Percentiles rank a stretch among this genome's conserved stretches.
Conservation (phyloP, 1,140 invertebrate species). For the Drosophila triauraria region DNA sequence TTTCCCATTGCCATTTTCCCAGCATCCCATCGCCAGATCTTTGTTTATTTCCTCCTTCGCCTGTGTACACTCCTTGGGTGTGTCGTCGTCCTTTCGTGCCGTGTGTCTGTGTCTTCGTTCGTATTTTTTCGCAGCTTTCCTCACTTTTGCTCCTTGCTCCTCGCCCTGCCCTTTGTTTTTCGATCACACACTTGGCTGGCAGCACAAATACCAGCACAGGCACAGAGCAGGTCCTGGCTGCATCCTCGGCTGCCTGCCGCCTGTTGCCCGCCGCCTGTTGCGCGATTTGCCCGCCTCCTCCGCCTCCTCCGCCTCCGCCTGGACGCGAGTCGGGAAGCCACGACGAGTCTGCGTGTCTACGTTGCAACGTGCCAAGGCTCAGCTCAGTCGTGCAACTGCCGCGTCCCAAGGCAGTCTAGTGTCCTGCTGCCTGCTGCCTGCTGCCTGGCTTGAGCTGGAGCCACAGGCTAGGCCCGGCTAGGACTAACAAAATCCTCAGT, state of each 20-base stretch:
- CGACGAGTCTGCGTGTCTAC: constrained; percentile 76
- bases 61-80: constrained; percentile 27
- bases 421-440: constrained; percentile 44
- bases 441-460: too few relatives aligned
- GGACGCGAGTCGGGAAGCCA: constrained; percentile 24
- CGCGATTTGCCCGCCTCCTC: constrained; percentile 29
- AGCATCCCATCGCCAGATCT: not conserved
- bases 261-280: constrained; percentile 40
- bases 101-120: constrained; percentile 48
- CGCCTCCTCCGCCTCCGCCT: not conserved
- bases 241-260: constrained; percentile 51
- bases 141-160: not conserved
- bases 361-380: constrained; percentile 71
- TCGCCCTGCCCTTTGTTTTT: constrained; percentile 53
- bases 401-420: constrained; percentile 81
- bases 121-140: constrained; percentile 53
- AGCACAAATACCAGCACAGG: constrained; percentile 7
- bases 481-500: too few relatives aligned
- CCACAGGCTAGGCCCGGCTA: too few relatives aligned
- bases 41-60: constrained; percentile 2
- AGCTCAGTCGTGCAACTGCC: constrained; percentile 84
- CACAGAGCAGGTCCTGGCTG: constrained; percentile 12
- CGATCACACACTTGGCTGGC: constrained; percentile 24
- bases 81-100: constrained; percentile 31
- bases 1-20: too few relatives aligned